Percentiles rank a stretch among this genome's conserved stretches.
Conservation (phyloP, 2,888 invertebrate genomes). For the Sinodicranocentrus sp. region DNA sequence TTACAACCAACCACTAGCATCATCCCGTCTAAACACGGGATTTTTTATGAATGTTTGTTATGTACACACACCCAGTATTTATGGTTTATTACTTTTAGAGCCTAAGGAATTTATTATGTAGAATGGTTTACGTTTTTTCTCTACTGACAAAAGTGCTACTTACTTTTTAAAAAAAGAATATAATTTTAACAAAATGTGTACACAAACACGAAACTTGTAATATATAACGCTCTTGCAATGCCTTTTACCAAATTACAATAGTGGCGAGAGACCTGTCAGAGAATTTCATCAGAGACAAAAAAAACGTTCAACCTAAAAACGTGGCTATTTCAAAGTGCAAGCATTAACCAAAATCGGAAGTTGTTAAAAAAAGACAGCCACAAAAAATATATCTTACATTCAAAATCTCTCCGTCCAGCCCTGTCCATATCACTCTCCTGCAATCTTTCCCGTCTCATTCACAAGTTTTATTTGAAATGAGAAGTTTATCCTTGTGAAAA, state of each 20-base stretch:
- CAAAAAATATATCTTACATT: conserved; percentile 15
- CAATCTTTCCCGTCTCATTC: conserved; percentile 30
- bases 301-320: not conserved
- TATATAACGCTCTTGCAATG: not conserved
- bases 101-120: conserved; percentile 21
- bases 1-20: conserved; percentile 17
- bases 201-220: not conserved
- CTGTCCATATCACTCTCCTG: not conserved
- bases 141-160: not conserved
- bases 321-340: too few species aligned
- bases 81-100: conserved; percentile 28
- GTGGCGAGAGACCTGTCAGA: conserved; percentile 23
- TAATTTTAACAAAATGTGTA: conserved; percentile 24
- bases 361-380: conserved; percentile 14
- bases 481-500: conserved; percentile 5
- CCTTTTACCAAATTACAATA: not conserved
- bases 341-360: conserved; percentile 40
- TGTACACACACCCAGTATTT: conserved; percentile 51
- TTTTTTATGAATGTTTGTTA: conserved; percentile 44
- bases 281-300: not conserved
- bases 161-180: not conserved
- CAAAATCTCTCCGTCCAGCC: conserved; percentile 3
- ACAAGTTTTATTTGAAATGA: conserved; percentile 29
- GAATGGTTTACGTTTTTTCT: not conserved
- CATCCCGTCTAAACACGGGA: not conserved